Evolutionary conservation across 1,140 invertebrate species (phyloP).

Genomic region (Atta texana): DNA sequence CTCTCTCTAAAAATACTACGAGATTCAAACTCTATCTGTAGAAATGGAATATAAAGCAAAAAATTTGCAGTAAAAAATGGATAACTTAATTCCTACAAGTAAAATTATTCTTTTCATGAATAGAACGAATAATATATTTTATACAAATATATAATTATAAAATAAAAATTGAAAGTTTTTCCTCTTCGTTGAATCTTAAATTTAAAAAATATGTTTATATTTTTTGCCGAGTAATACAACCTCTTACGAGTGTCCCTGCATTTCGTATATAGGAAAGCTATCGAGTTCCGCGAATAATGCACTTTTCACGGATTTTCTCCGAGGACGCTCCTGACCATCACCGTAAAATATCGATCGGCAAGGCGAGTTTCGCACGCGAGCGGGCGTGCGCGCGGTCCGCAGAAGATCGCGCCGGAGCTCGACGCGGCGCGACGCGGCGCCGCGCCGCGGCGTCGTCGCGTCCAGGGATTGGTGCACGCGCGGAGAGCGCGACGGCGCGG

Average conservation of each 20-base stretch:
- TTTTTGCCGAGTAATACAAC: no score
- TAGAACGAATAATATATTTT: not conserved
- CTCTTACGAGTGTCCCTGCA: not conserved
- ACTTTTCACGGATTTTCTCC: conserved; percentile 15
- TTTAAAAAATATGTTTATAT: not conserved
- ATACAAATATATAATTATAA: not conserved
- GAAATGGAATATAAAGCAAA: not conserved
- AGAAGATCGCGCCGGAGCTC: conserved; percentile 64
- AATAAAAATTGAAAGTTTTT: not conserved
- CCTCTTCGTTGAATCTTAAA: not conserved
- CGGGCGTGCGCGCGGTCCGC: conserved; percentile 60
- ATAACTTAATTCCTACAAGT: not conserved
- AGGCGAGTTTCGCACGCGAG: conserved; percentile 35
- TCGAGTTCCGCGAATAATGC: not conserved
- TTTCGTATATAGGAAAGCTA: not conserved
- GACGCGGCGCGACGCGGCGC: conserved; percentile 44
- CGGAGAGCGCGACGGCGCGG: no score
- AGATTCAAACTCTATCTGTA: not conserved
- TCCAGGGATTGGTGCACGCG: conserved; percentile 32
- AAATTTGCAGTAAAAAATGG: not conserved
- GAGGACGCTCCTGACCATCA: conserved; percentile 38
- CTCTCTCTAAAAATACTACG: not conserved
- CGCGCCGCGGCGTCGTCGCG: conserved; percentile 11
- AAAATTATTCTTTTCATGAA: not conserved
- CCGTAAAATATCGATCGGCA: conserved; percentile 64